These are phyloP conservation scores for Trichacis sp. DNA, from an alignment of 2,888 invertebrate genomes.

Conservation along the genomic window DNA sequence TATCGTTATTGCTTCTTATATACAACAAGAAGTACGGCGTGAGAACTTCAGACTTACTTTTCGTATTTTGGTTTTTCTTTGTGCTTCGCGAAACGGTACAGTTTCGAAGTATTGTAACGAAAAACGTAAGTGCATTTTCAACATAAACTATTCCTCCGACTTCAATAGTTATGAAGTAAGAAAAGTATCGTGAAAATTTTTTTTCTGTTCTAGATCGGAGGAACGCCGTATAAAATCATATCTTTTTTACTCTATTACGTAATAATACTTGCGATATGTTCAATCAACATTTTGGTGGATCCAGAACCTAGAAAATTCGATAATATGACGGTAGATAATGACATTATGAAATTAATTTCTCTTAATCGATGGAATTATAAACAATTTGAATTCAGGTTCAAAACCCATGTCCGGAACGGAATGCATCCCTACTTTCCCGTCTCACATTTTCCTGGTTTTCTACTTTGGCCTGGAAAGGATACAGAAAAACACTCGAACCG, in stretches of 20 bases:
- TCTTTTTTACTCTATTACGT: neutral
- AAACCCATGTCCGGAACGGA: no score
- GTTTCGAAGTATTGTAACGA: constrained; percentile 72
- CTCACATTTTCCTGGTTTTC: no score
- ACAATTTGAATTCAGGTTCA: no score
- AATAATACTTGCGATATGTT: neutral
- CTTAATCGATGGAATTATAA: no score
- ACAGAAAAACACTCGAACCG: no score
- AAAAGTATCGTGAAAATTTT: neutral
- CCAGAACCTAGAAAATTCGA: neutral
- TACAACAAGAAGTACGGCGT: neutral
- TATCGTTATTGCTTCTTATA: constrained; percentile 63
- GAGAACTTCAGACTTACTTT: neutral
- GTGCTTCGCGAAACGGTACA: constrained; percentile 52
- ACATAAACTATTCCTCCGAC: no score
- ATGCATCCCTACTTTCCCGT: no score
- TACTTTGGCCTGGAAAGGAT: no score
- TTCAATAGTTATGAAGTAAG: neutral
- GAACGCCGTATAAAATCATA: neutral
- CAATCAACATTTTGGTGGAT: neutral
- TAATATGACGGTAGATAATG: constrained; percentile 34
- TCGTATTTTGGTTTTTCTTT: neutral
- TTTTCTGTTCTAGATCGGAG: neutral
- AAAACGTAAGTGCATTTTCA: neutral
- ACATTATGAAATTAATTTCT: neutral